Evolutionary conservation across 1,140 invertebrate species (phyloP), one percentile per base, ranked within the genome.

Genomic region (Centruroides vittatus): DNA sequence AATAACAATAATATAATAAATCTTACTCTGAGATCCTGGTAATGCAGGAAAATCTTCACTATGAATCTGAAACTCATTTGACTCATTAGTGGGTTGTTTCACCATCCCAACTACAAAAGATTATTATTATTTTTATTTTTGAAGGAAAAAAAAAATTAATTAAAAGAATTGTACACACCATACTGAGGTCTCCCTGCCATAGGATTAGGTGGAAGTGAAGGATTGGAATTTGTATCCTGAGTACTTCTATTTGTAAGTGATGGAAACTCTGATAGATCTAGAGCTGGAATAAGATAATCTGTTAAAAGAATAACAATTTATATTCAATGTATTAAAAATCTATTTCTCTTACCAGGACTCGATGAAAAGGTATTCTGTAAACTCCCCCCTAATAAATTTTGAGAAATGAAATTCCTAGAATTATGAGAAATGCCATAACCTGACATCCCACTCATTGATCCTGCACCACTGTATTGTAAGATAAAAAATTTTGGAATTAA

Each of bases 21-120:
- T 47, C 7, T 57, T 59, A 65, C 75, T 74, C 76, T 76, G 74
- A 41, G 81, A 78, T 36, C 83, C 84, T 55, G 84, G 96, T 75
- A 99, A 80, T 71, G 96, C 95, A 65, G 95, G 95, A 78, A 99
- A 99, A 76, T 99, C 96, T 79, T 99, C 95, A 66, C 86, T 90
- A 67, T 92, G 94, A 84, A 98, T 97, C 66, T 89, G 91, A 77
- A 98, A 98, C 76, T 97, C 94, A 69, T 84, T 90, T 67, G 89
- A 81, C 75, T 93, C 89, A 59, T 66, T 68, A 36, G 62, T 61
- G 10, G 86, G 84, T 69, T 93, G 89, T 76, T 95, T 95, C 65
- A 96, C 92, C 88, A 94, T 93, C 70, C 91, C 91, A 75, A 93
- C 89, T 89, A 73, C n/a, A 67, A 61, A 51, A 23, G 23, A 23